Percentiles rank a stretch among this genome's conserved stretches.
Evolutionary conservation across 2,797 vertebrate species (phyloP).

Genomic region (Epinephelus awoara): DNA sequence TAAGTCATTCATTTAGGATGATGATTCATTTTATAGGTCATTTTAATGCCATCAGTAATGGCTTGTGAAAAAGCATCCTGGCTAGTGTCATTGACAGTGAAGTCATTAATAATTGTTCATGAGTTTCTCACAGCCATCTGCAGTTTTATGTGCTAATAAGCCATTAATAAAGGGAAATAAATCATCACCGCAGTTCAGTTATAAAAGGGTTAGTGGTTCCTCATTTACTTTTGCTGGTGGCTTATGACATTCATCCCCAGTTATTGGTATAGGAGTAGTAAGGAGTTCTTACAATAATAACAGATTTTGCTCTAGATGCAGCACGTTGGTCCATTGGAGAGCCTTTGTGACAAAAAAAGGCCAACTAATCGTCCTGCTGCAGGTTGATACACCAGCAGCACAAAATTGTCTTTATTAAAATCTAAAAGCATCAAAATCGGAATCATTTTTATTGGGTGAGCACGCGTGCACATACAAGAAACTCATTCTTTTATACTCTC

Average conservation of each 20-base stretch:
- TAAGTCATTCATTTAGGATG: background rate
- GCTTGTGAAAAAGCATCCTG: background rate
- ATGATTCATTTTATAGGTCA: background rate
- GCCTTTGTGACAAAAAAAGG: background rate
- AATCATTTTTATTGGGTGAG: too few relatives aligned
- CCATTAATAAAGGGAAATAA: background rate
- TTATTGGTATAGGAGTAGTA: background rate
- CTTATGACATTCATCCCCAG: background rate
- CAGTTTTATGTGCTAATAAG: background rate
- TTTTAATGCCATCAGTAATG: background rate
- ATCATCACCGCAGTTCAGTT: background rate
- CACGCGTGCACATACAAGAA: too few relatives aligned
- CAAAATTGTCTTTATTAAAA: too few relatives aligned
- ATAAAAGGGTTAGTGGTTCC: background rate
- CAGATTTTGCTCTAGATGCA: too few relatives aligned
- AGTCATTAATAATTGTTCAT: background rate
- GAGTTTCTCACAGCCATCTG: background rate
- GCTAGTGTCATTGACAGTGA: background rate
- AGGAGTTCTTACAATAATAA: background rate
- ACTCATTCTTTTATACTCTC: too few relatives aligned
- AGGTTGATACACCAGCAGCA: background rate
- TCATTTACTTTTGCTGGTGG: background rate
- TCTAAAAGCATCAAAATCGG: too few relatives aligned
- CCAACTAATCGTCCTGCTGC: background rate
- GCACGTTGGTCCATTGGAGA: background rate